phyloP scores from a whole-genome alignment of 2,888 invertebrate species.

The Cylindroiulus punctatus region DNA sequence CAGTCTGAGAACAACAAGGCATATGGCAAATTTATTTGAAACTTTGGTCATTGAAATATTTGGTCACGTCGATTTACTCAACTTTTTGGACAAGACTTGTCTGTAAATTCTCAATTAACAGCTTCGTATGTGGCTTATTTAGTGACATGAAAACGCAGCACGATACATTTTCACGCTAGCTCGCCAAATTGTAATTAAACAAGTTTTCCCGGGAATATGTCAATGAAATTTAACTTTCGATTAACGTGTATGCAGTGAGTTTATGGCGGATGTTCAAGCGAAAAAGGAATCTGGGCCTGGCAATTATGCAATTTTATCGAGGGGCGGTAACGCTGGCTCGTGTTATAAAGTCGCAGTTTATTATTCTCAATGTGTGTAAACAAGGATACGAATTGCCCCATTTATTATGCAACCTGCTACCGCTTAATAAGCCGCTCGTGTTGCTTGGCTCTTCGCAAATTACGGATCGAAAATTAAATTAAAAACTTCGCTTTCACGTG shows the following conservation, averaged over 20 bases:
- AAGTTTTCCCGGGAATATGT: background rate
- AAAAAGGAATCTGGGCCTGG: background rate
- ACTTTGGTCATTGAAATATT: too few species aligned
- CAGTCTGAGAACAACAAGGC: too few species aligned
- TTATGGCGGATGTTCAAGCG: background rate
- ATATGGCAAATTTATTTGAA: too few species aligned
- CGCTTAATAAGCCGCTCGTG: background rate
- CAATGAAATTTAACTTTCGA: background rate
- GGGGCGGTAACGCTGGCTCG: background rate
- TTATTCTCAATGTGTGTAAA: slow-evolving; percentile 1
- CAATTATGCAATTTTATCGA: background rate
- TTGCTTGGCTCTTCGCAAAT: background rate
- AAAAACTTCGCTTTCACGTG: background rate
- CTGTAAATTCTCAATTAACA: background rate
- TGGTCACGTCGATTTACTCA: too few species aligned
- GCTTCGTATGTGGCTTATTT: background rate
- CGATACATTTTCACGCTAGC: background rate
- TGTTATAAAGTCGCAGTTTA: slow-evolving; percentile 16
- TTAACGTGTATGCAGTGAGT: too few species aligned
- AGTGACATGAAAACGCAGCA: background rate
- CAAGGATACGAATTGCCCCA: background rate
- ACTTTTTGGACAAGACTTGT: background rate
- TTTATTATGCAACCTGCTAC: slow-evolving; percentile 37
- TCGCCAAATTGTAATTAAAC: background rate
- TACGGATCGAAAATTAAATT: slow-evolving; percentile 22